These are phyloP conservation scores for Crossaster papposus DNA, from an alignment of 53 echinoderm and acorn worm species.

Conservation along the genomic window DNA sequence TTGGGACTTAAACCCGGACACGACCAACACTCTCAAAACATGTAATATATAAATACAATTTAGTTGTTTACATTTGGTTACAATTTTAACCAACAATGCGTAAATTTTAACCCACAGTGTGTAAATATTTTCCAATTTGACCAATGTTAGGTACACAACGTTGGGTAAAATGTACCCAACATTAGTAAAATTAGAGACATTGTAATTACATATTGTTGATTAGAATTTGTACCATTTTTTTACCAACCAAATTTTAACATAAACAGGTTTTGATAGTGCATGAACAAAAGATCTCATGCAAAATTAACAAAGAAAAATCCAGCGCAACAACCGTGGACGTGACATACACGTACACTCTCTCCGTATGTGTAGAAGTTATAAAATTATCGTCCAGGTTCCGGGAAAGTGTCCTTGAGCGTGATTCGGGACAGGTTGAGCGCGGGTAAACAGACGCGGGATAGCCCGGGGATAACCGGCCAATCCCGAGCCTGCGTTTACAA, in stretches of 20 bases:
- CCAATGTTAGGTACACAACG: too few relatives aligned
- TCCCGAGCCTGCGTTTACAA: neutral
- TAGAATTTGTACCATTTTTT: too few relatives aligned
- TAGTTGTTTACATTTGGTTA: too few relatives aligned
- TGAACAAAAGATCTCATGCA: neutral
- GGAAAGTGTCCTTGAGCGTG: slow-evolving; percentile 17
- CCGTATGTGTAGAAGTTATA: neutral
- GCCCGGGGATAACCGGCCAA: neutral
- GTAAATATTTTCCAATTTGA: too few relatives aligned
- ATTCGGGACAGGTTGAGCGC: neutral
- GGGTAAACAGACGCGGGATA: slow-evolving; percentile 5
- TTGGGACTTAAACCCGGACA: neutral
- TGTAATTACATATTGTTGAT: too few relatives aligned
- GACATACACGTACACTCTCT: neutral
- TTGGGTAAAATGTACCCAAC: too few relatives aligned
- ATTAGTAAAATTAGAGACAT: too few relatives aligned
- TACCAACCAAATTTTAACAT: too few relatives aligned
- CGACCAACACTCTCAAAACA: neutral
- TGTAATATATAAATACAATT: too few relatives aligned
- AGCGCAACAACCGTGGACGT: neutral
- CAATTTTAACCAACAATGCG: too few relatives aligned
- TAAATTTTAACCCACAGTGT: too few relatives aligned
- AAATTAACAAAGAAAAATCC: neutral
- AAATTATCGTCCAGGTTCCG: neutral
- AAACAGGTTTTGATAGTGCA: too few relatives aligned